Base-by-base conservation (phyloP, 2,888 invertebrate genomes). In the Tachina grossa region DNA sequence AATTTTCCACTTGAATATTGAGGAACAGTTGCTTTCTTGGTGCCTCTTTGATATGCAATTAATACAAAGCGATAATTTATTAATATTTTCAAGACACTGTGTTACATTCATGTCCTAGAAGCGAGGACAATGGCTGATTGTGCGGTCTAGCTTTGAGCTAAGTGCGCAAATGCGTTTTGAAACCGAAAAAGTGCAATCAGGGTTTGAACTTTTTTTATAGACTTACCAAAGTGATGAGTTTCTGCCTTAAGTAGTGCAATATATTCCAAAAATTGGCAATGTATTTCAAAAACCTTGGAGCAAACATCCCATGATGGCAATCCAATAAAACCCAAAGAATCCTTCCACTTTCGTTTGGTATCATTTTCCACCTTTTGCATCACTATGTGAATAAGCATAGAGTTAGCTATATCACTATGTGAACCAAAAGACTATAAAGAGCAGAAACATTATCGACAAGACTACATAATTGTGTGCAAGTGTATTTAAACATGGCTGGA, bases 351-450 rank as follows among this genome's bases (percentile, higher is more conserved):
- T 11, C 69, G 19, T 78, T 55, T 19, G 11, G 79, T 72, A 13
- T 65, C 55, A 1, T 53, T 47, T 72, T 71, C 41, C 16, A 65
- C 55, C 14, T 71, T 79, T 47, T 65, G n/a, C 71, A 65, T 79
- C 2, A 78, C 78, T 10, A 74, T 74, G 13, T 47, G 13, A 4
- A 51, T 72, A 1, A 83, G 47, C 51, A 79, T 51, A 3, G 87
- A 71, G n/a, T 83, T 59, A 2, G 53, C 49, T 16, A 84, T 85
- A n/a, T 87, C 79, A 9, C 68, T 74, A n/a, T 16, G 22, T 9
- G 71, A 80, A 13, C 80, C 75, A 31, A 77, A 16, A 19, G 72
- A 84, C 19, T 45, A 49, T 68, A 81, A 1, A 84, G 53, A 3
- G 80, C 77, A 3, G 84, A 84, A 19, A 63, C 31, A 14, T 57